phyloP scores from a whole-genome alignment of 64 coral and sea anemone genomes.

The Porites australiensis region DNA sequence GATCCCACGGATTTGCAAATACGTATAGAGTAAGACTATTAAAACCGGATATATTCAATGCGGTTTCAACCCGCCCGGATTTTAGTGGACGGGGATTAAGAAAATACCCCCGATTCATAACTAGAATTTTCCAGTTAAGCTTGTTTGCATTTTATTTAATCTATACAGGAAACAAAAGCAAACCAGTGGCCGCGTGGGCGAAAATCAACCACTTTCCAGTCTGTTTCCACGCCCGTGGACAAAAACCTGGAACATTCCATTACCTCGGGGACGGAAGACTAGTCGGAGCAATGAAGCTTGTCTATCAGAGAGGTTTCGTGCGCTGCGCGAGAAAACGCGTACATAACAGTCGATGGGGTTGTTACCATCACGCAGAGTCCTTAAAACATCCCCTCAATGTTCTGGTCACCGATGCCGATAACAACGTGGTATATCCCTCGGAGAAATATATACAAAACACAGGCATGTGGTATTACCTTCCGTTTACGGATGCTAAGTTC shows the following conservation, averaged over 20 bases:
- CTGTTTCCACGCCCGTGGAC: slow-evolving; percentile 71
- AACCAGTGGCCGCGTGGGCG: slow-evolving; percentile 47
- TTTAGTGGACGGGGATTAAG: too few species aligned
- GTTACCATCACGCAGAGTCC: slow-evolving; percentile 27
- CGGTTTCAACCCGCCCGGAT: too few species aligned
- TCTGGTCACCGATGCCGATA: slow-evolving; percentile 68
- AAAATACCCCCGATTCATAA: background rate
- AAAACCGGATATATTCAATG: too few species aligned
- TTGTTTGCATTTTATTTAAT: background rate
- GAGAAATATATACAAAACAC: slow-evolving; percentile 56
- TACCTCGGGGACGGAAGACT: slow-evolving; percentile 33
- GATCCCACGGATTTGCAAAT: too few species aligned
- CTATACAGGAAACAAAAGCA: background rate
- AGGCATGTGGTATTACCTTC: slow-evolving; percentile 42
- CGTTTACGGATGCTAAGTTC: slow-evolving; percentile 16
- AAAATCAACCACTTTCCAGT: slow-evolving; percentile 61
- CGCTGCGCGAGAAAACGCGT: slow-evolving; percentile 60
- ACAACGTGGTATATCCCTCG: slow-evolving; percentile 78
- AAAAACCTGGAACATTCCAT: slow-evolving; percentile 47
- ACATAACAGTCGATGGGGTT: slow-evolving; percentile 85
- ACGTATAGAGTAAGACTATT: too few species aligned
- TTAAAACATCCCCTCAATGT: slow-evolving; percentile 73
- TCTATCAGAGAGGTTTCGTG: slow-evolving; percentile 67
- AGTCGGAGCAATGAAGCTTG: slow-evolving; percentile 85
- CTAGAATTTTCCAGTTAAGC: background rate